These are phyloP conservation scores for Diarsia rubi DNA, from an alignment of 2,888 invertebrate genomes.

Conservation along the genomic window DNA sequence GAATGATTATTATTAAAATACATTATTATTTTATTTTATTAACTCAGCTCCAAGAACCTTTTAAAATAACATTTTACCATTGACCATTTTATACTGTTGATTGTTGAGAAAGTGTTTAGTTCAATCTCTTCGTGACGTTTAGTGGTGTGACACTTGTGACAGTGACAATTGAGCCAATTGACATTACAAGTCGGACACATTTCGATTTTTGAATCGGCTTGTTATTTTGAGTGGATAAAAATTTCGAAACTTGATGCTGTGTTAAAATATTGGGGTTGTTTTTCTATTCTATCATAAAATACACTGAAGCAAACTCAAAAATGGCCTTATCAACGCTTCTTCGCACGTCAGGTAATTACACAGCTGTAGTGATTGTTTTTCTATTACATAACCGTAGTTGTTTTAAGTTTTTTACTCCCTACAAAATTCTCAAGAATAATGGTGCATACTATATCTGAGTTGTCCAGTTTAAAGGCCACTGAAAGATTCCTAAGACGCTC, in stretches of 20 bases:
- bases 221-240: conserved; percentile 38
- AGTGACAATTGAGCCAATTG: conserved; percentile 23
- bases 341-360: conserved; percentile 81
- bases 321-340: conserved; percentile 88
- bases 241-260: conserved; percentile 49
- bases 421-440: not conserved
- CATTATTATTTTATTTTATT: not conserved
- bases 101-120: not conserved
- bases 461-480: not conserved
- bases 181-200: conserved; percentile 8
- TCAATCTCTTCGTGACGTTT: not conserved
- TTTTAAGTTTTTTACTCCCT: conserved; percentile 23
- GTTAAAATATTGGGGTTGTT: conserved; percentile 35
- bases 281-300: conserved; percentile 14
- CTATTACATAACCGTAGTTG: conserved; percentile 83
- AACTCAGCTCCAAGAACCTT: not conserved
- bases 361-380: conserved; percentile 58
- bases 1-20: not conserved
- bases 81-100: no score
- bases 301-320: conserved; percentile 20
- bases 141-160: not conserved
- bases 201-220: conserved; percentile 56
- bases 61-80: no score
- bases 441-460: not conserved
- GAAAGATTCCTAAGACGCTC: not conserved